Evolutionary conservation across 2,888 invertebrate species (phyloP).

Genomic region (Mactromeris polynyma): DNA sequence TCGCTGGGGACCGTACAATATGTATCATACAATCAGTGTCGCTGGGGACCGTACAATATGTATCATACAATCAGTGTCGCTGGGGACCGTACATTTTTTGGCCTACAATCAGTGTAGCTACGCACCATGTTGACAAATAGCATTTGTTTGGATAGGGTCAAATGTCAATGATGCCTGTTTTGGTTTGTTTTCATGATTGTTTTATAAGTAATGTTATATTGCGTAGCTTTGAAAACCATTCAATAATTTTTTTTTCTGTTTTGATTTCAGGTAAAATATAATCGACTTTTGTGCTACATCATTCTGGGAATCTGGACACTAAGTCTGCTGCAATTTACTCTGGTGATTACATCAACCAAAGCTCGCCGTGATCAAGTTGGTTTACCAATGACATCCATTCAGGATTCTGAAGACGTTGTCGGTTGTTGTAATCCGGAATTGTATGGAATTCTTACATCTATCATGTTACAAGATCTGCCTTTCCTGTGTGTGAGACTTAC

Average conservation of each 20-base stretch:
- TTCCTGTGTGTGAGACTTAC: constrained; percentile 89
- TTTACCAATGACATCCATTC: constrained; percentile 45
- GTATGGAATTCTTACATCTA: constrained; percentile 83
- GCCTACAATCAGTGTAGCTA: no score
- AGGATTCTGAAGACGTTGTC: constrained; percentile 38
- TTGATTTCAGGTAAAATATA: constrained; percentile 87
- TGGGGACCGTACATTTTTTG: no score
- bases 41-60: no score
- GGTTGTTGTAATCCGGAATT: constrained; percentile 81
- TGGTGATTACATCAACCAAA: constrained; percentile 95
- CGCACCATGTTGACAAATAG: no score
- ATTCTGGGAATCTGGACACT: constrained; percentile 97
- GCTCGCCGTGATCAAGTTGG: constrained; percentile 85
- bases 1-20: no score
- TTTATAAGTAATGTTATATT: no score
- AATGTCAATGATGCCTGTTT: no score
- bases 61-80: no score
- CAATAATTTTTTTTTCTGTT: background rate
- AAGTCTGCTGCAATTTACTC: constrained; percentile 97
- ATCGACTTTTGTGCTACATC: constrained; percentile 93
- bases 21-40: no score
- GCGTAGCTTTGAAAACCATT: background rate
- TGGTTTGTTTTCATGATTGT: no score
- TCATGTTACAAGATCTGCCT: constrained; percentile 86
- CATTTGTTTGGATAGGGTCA: no score